phyloP scores from a whole-genome alignment of 2,888 invertebrate species.

The Trilocha varians region DNA sequence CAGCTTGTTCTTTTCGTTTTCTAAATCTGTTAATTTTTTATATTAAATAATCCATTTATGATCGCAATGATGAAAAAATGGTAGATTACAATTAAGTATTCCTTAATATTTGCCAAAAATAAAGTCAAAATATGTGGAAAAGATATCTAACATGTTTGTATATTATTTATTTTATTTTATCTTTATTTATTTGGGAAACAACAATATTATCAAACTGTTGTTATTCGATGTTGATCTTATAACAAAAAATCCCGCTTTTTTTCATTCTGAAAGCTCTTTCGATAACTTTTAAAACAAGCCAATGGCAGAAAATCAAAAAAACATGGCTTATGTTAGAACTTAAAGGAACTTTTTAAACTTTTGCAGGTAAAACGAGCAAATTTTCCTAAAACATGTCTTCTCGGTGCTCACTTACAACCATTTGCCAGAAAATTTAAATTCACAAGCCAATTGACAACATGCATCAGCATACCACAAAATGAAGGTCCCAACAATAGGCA shows the following conservation, averaged over 20 bases:
- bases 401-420: constrained; percentile 12
- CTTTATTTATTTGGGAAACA: no score
- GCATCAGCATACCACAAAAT: constrained; percentile 34
- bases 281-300: background rate
- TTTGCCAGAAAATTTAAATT: constrained; percentile 11
- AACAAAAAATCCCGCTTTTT: background rate
- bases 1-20: constrained; percentile 91
- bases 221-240: no score
- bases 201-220: no score
- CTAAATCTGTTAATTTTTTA: constrained; percentile 78
- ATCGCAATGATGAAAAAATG: no score
- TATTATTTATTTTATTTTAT: no score
- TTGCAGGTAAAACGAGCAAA: background rate
- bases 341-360: no score
- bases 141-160: no score
- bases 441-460: constrained; percentile 25
- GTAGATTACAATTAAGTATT: no score
- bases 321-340: background rate
- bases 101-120: no score
- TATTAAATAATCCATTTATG: no score
- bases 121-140: no score
- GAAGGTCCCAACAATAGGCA: constrained; percentile 8
- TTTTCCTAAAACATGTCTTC: constrained; percentile 8
- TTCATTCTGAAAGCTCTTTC: background rate
- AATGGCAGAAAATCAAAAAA: background rate